Evolutionary conservation across 2,797 vertebrate species (phyloP), one percentile per base, ranked within the genome.

Genomic region (Thunnus albacares): DNA sequence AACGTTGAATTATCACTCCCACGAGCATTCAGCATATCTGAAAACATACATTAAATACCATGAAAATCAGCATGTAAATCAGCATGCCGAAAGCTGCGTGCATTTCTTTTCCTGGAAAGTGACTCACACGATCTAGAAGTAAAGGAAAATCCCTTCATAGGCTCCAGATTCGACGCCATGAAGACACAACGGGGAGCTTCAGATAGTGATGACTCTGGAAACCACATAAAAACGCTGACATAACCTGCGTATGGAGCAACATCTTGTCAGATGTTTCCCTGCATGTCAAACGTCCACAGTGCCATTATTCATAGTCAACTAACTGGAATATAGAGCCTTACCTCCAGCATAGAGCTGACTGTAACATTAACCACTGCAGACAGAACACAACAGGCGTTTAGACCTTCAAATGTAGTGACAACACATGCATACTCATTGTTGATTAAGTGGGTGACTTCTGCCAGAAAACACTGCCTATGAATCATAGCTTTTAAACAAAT

Each of bases 141-240:
- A 61, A 22, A 71, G 58, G 35, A 66, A 77, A 84, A 58, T 59
- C 28, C 55, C 60, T 38, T 67, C 53, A 45, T 14, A 57, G 33
- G 30, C 38, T 72, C 67, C 45, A 58, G 64, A 66, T 38, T 33
- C 0, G 3, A 81, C 0, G 4, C 67, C 64, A n/a, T 38, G 30
- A 52, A 68, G 64, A 78, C 59, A 53, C 70, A 80, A 56, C 49
- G 33, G 52, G 14, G 49, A 26, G 59, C 38, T n/a, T 56, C 43
- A 51, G 55, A 79, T 58, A 62, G 47, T 35, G 61, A 79, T 70
- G 69, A 84, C 49, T 74, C 68, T 62, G 71, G 30, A 69, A 77
- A 80, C 64, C 30, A 71, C 24, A 88, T 61, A 41, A 14, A 65
- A 73, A 64, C 1, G 0, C 58, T 57, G 14, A 77, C 60, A 60